Base-by-base conservation (phyloP, 2,888 invertebrate genomes). In the Alentia gelatinosa region DNA sequence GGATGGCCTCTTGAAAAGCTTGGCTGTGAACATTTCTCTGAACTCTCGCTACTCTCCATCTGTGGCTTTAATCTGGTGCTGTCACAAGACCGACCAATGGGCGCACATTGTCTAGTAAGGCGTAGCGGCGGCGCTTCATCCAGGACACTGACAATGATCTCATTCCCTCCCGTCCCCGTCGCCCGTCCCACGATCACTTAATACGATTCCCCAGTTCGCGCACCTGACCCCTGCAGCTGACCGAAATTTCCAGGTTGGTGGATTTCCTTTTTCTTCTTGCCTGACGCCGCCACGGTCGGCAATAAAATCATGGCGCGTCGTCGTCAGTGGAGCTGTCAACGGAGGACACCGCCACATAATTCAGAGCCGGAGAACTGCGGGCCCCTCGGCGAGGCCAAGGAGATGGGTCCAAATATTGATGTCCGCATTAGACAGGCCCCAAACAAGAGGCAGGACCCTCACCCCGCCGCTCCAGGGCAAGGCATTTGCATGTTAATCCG, bases 381-480 rank as follows among this genome's bases (percentile, higher is more conserved):
- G 33, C 35, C 83, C 15, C 83, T 83, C 37, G 23, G 83, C 15
- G 83, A 35, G 79, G 74, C 30, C 39, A 39, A 79, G 79, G 50
- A 86, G 86, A 50, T 26, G 33, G 86, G 86, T 35, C 26, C 86
- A 86, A 86, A 86, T 86, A 86, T 86, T 86, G 86, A 86, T 86
- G 86, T 47, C n/a, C 86, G 86, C 12, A 50, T 86, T 86, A 86
- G 86, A 86, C 26, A 50, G 12, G 47, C 37, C 83, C 83, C 83
- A 23, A 39, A 83, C 37, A 37, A 83, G 40, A 30, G n/a, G 39
- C 33, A 23, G 37, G 35, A 1, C 4, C 83, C 37, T 19, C 39
- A 30, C 83, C 83, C 83, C 12, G 83, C 23, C 68, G 33, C 26
- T 19, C 68, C 68, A 68, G 30, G 33, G 30, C 68, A 4, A 26